A percentile compares a stretch with the other conserved stretches of the same genome.
Conservation (phyloP, 2,113 vertebrate genomes). For the Gymnorhina tibicen region DNA sequence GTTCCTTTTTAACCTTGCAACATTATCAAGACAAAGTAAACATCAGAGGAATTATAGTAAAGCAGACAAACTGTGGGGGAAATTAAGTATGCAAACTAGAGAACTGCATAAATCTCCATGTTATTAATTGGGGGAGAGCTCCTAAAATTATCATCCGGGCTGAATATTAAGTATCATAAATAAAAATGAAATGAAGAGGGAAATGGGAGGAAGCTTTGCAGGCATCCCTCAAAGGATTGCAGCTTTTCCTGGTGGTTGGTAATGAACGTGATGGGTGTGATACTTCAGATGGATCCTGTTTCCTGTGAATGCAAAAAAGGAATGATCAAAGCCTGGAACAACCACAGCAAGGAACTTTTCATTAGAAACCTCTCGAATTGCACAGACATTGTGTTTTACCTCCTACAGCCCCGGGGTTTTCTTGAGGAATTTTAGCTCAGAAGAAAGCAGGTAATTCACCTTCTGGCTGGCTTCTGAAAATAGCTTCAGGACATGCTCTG, state of each 20-base stretch:
- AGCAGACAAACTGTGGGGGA: conserved; percentile 40
- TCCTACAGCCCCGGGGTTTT: neutral
- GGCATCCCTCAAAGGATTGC: neutral
- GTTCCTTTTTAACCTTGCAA: conserved; percentile 67
- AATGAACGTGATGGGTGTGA: neutral
- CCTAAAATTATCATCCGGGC: conserved; percentile 31
- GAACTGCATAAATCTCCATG: conserved; percentile 69
- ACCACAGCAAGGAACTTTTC: neutral
- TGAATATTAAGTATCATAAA: conserved; percentile 26
- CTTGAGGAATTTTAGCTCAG: neutral
- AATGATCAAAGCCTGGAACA: neutral
- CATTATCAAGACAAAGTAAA: conserved; percentile 72
- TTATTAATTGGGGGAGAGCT: conserved; percentile 53
- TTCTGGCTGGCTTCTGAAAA: neutral
- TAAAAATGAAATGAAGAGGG: neutral
- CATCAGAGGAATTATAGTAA: conserved; percentile 53
- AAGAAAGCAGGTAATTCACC: neutral
- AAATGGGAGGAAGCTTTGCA: neutral
- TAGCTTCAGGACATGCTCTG: neutral
- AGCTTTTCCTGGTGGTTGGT: neutral
- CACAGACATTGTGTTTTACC: neutral
- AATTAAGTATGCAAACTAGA: conserved; percentile 64
- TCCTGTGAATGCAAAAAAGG: neutral
- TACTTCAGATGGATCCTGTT: neutral
- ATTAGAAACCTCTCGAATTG: neutral